A percentile compares a stretch with the other conserved stretches of the same genome.
Conservation (phyloP, 2,797 vertebrate genomes). For the Thalassophryne amazonica region DNA sequence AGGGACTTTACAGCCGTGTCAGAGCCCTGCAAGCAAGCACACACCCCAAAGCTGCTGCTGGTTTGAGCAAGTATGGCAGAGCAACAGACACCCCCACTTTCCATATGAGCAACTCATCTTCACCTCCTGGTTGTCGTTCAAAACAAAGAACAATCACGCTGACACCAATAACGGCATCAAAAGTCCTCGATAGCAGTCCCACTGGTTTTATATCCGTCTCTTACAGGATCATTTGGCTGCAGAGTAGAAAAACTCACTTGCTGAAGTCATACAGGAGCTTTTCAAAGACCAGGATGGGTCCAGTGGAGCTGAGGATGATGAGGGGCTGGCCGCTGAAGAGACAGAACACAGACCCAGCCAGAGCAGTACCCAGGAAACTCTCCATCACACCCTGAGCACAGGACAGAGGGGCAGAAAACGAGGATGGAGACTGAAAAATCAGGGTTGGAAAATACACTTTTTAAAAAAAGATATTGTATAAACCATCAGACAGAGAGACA, state of each 20-base stretch:
- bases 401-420: neutral
- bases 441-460: too few species aligned
- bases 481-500: too few species aligned
- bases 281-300: conserved; percentile 98
- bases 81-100: too few species aligned
- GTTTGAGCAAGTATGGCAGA: too few species aligned
- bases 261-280: conserved; percentile 98
- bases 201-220: neutral
- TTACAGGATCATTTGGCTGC: neutral
- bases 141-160: too few species aligned
- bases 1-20: too few species aligned
- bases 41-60: too few species aligned
- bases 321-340: conserved; percentile 93
- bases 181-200: neutral
- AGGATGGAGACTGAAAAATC: too few species aligned
- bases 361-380: conserved; percentile 94
- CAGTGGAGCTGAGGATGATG: conserved; percentile 98
- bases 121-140: too few species aligned
- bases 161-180: neutral
- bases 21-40: too few species aligned
- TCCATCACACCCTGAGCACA: conserved; percentile 91
- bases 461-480: too few species aligned
- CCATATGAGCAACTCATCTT: too few species aligned
- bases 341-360: conserved; percentile 92
- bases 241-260: conserved; percentile 82